These are phyloP conservation scores for Mystacides longicornis DNA, from an alignment of 2,888 invertebrate species.

Conservation along the genomic window DNA sequence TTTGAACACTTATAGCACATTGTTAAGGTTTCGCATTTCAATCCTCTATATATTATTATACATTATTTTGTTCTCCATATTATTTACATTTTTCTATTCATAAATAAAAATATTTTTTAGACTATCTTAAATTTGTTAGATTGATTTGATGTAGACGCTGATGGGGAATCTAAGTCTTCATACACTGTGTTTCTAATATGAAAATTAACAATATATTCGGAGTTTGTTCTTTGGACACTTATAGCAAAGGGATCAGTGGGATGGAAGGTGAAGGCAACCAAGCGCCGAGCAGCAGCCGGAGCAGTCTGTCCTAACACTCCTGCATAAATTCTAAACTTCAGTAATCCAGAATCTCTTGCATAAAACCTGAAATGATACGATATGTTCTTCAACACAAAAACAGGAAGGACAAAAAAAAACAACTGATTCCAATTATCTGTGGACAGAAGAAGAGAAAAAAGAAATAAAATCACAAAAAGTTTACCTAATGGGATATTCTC, in stretches of 20 bases:
- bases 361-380: conserved; percentile 55
- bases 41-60: too few relatives aligned
- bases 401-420: neutral
- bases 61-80: too few relatives aligned
- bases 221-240: conserved; percentile 87
- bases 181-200: conserved; percentile 66
- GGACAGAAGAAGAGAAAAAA: neutral
- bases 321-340: conserved; percentile 85
- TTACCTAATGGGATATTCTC: conserved; percentile 86
- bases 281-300: conserved; percentile 62
- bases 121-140: too few relatives aligned
- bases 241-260: conserved; percentile 95
- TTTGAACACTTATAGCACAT: too few relatives aligned
- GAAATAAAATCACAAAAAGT: conserved; percentile 23
- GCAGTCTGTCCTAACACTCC: conserved; percentile 66
- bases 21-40: too few relatives aligned
- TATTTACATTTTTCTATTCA: too few relatives aligned
- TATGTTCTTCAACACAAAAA: neutral
- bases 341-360: conserved; percentile 70
- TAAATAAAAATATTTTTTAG: too few relatives aligned
- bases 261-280: conserved; percentile 94
- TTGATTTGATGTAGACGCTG: too few relatives aligned
- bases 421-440: neutral
- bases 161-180: neutral
- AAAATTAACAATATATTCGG: conserved; percentile 92